Base-by-base conservation (phyloP, 2,888 invertebrate genomes). In the Apamea sordens region DNA sequence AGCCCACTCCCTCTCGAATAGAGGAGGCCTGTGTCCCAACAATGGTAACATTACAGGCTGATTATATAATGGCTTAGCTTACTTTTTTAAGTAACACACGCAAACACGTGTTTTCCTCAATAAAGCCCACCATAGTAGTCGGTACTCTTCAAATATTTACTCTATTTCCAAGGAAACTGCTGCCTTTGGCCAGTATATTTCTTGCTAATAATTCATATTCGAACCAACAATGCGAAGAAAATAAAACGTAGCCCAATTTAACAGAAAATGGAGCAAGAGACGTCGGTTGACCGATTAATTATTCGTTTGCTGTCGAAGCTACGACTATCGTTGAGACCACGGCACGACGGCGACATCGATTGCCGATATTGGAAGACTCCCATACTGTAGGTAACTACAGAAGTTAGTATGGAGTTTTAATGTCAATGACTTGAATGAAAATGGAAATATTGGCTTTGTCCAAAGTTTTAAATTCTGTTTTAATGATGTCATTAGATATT, bases 241-340 rank as follows among this genome's bases (percentile, higher is more conserved):
- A 88, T 86, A 88, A 90, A 87, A 86, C 83, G 85, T 86, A 88
- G 86, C 86, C 89, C 89, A 92, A 93, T 94, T 94, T 93, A 90
- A 90, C 87, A 85, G 90, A 92, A 95, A 95, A 92, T 94, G 82
- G 95, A 91, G 84, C 94, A 91, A 90, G 91, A 91, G 90, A 88
- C 89, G 92, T 88, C 90, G 92, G 93, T 94, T 94, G 94, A 94
- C 93, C 95, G 94, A 95, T 96, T 95, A 96, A 96, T 96, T 96
- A 96, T 96, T 96, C 95, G 94, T 95, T 93, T 92, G 91, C 91
- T 90, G 90, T 91, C 90, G 89, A 91, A 92, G 88, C 91, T 84
- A 89, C 92, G 90, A 91, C 91, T 85, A 84, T 86, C 90, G 93
- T 89, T 90, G 92, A 92, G 92, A 92, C 91, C 89, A 85, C 91